Evolutionary conservation across 2,113 vertebrate species (phyloP), one percentile per base, ranked within the genome.

Genomic region (Forbesichthys agassizii): DNA sequence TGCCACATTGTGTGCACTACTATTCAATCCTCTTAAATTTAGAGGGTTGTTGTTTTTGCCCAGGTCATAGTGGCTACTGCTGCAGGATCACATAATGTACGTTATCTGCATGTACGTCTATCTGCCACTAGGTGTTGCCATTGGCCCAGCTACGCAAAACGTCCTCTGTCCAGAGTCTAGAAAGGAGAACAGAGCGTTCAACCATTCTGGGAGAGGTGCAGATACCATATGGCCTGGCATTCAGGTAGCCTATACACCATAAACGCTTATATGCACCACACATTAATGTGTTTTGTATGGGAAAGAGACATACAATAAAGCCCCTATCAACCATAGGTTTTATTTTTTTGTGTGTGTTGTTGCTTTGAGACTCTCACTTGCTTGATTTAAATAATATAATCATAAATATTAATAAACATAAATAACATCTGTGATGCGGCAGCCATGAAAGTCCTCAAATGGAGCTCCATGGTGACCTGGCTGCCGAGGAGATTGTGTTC

Each of bases 111-210:
- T 47, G 89, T 67, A 62, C 70, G 33, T 58, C 58, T 11, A 1
- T 79, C 76, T 85, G 48, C 93, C 93, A 90, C 82, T 85, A 99
- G 97, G 93, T 93, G 91, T 93, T 96, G 74, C 93, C 96, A 68
- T 93, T 95, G 85, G 88, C 91, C 84, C 94, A 96, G 82, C 90
- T 93, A 79, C 92, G 77, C 72, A 98, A 95, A 90, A 92, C 94
- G 0, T 75, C 93, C 64, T 98, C 96, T 33, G 75, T 94, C 58
- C 97, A 97, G 86, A 97, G 91, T 84, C 90, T 98, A 59, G 93
- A 95, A 79, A 93, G 92, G 72, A 96, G 93, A 75, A 84, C 84
- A 13, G 89, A 95, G 14, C 90, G 94, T 0, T 95, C 95, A 56
- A 94, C 90, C 59, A 82, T 95, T 65, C 90, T 93, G 42, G 93